Conservation (phyloP, 2,797 vertebrate genomes). For the Pipistrellus nathusii region DNA sequence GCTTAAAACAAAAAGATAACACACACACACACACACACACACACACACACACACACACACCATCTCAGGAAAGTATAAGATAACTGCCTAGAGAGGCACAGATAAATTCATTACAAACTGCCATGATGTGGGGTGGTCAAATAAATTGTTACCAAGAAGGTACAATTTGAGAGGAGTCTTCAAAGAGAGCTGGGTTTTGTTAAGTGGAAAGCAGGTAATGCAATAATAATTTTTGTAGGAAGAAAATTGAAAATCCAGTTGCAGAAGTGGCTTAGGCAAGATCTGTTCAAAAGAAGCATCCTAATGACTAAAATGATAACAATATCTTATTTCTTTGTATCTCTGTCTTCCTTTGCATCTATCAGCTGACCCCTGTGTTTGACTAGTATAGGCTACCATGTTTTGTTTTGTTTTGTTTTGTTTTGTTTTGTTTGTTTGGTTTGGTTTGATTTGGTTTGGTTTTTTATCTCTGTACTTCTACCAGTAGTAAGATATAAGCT, state of each 20-base stretch:
- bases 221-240: background rate
- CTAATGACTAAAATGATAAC: background rate
- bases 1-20: background rate
- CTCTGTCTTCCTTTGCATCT: background rate
- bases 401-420: background rate
- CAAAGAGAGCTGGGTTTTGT: background rate
- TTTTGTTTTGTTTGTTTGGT: no score
- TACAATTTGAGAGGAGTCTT: constrained; percentile 11
- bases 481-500: background rate
- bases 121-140: no score
- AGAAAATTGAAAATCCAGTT: constrained; percentile 10
- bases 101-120: background rate
- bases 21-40: background rate
- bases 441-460: no score
- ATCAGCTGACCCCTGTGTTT: background rate
- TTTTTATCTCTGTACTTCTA: background rate
- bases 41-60: background rate
- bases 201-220: background rate
- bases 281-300: background rate
- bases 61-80: background rate
- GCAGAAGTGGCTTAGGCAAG: background rate
- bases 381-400: background rate
- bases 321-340: background rate
- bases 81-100: background rate
- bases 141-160: background rate